These are phyloP conservation scores for Entomobrya multifasciata DNA, from an alignment of 2,888 invertebrate species.

Conservation along the genomic window DNA sequence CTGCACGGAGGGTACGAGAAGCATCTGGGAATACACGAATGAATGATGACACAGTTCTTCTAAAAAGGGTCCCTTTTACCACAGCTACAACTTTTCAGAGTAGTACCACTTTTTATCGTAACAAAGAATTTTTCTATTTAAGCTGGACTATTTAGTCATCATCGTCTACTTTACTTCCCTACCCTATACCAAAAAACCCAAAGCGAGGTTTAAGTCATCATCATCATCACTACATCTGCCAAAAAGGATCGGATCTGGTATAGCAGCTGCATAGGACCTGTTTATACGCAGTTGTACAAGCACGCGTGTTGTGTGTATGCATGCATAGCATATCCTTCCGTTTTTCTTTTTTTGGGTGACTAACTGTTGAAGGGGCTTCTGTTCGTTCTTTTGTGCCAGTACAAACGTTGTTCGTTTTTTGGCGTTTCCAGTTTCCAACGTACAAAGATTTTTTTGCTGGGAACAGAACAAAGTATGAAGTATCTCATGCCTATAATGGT, in stretches of 20 bases:
- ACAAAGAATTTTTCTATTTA: slow-evolving; percentile 44
- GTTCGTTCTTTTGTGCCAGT: slow-evolving; percentile 33
- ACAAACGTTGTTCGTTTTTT: slow-evolving; percentile 51
- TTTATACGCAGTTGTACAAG: slow-evolving; percentile 5
- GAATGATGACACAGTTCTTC: slow-evolving; percentile 33
- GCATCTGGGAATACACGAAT: slow-evolving; percentile 52
- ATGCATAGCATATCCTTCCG: slow-evolving; percentile 66
- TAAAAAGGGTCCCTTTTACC: slow-evolving; percentile 46
- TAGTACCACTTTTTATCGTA: slow-evolving; percentile 12
- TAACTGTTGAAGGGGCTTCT: slow-evolving; percentile 70
- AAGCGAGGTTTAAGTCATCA: slow-evolving; percentile 59
- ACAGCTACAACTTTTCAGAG: background rate
- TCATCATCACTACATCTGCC: background rate
- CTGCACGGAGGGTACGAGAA: background rate
- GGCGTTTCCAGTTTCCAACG: slow-evolving; percentile 21
- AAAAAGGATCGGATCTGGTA: slow-evolving; percentile 40
- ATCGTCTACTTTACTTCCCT: slow-evolving; percentile 15
- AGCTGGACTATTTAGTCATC: slow-evolving; percentile 69
- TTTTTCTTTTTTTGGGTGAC: slow-evolving; percentile 62
- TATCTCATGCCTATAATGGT: too few species aligned
- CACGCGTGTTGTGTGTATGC: slow-evolving; percentile 37
- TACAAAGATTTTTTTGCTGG: slow-evolving; percentile 3
- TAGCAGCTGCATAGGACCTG: slow-evolving; percentile 64
- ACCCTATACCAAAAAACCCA: slow-evolving; percentile 15
- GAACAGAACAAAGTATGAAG: slow-evolving; percentile 18